These are phyloP conservation scores for Erpetoichthys calabaricus DNA, from an alignment of 2,797 vertebrate species.

Conservation along the genomic window DNA sequence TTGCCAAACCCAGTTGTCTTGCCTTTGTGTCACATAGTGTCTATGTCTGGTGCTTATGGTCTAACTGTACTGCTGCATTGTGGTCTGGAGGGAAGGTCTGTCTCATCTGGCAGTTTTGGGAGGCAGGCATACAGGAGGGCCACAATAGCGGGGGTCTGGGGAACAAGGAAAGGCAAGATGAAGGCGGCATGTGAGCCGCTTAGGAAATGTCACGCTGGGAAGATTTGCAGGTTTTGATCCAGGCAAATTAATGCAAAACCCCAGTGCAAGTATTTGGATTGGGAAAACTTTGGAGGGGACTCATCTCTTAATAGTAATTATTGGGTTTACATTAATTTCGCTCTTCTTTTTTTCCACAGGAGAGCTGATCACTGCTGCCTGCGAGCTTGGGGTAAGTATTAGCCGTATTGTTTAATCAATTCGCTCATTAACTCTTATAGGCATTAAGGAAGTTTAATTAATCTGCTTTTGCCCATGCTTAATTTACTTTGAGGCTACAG, in stretches of 20 bases:
- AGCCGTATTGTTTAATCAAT: conserved; percentile 99
- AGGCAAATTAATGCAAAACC: conserved; percentile 99
- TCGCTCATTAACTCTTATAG: conserved; percentile 99
- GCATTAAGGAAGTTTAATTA: conserved; percentile 99
- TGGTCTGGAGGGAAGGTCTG: too few relatives aligned
- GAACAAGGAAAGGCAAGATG: conserved; percentile 44
- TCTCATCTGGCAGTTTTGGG: background rate
- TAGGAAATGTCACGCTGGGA: conserved; percentile 96
- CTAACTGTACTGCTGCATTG: background rate
- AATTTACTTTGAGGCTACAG: conserved; percentile 98
- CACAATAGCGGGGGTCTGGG: conserved; percentile 41
- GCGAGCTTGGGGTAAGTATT: conserved; percentile 99
- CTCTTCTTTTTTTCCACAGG: conserved; percentile 89
- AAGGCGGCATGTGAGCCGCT: conserved; percentile 64
- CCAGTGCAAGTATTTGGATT: conserved; percentile 98
- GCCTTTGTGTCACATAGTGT: too few relatives aligned
- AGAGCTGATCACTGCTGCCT: conserved; percentile 98
- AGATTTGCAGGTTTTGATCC: conserved; percentile 98
- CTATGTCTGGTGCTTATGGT: background rate
- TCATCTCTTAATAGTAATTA: conserved; percentile 99
- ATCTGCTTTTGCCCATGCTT: conserved; percentile 68
- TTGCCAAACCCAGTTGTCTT: too few relatives aligned
- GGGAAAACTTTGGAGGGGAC: conserved; percentile 98
- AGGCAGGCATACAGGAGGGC: background rate
- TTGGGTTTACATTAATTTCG: conserved; percentile 98